Base-by-base conservation (phyloP, 1,140 invertebrate genomes). In the Pantala flavescens region DNA sequence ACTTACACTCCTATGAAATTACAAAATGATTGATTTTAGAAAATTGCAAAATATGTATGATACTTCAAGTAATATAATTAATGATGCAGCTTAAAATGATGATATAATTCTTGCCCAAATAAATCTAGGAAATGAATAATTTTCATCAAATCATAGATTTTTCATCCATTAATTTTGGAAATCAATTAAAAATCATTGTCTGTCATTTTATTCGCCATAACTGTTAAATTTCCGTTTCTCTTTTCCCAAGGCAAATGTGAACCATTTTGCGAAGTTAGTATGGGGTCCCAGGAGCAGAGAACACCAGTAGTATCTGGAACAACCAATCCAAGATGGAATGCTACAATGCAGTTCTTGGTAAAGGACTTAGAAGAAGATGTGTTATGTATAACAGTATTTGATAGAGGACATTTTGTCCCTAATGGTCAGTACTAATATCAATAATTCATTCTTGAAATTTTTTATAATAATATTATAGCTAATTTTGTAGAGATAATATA, bases 281-380 rank as follows among this genome's bases (percentile, higher is more conserved):
- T 94, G 85, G 91, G 91, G 1, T 88, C 88, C 12, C 91, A 92
- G 82, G 89, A 90, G 80, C 88, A 92, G 78, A 85, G 87, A 78
- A 94, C 92, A 0, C 85, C 86, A 76, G 86, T 91, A 0, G 84
- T 90, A 2, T 83, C 84, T 28, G 87, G 84, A 24, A 86, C 76
- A 9, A 80, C 86, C 72, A 89, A 88, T 81, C 90, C 91, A 21
- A 84, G 90, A 75, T 94, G 92, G 92, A 91, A 93, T 81, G 85
- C 87, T 19, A 90, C 90, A n/a, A 93, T 94, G 91, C 91, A 93
- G 82, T 93, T 94, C 81, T 87, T 90, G 76, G 86, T 93, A 23
- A 89, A 90, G 79, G 89, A 92, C 81, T 79, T 93, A 5, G 79
- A 88, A 12, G 87, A 91, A 80, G 92, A 94, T 81, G 88, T 90